phyloP scores from a whole-genome alignment of 2,888 invertebrate genomes.

The Chloroclystis v-ata region DNA sequence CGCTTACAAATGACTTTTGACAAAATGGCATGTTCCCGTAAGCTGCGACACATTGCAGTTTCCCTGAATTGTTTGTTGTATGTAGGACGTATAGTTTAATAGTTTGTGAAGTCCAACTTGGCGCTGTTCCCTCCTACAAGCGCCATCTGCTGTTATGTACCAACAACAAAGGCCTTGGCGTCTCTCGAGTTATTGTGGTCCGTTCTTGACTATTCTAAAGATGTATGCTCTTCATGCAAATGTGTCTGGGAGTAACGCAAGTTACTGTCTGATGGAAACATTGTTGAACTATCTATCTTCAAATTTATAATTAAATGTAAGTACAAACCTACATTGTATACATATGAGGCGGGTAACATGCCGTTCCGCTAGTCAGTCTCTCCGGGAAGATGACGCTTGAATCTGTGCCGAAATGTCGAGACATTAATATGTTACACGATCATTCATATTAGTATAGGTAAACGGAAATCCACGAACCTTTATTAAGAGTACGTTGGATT shows the following conservation, averaged over 20 bases:
- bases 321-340: no score
- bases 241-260: conserved; percentile 4
- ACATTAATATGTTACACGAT: no score
- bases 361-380: no score
- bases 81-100: conserved; percentile 10
- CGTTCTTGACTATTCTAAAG: conserved; percentile 27
- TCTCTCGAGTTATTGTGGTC: conserved; percentile 29
- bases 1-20: conserved; percentile 15
- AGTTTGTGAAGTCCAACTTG: conserved; percentile 17
- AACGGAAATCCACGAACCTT: no score
- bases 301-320: no score
- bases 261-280: conserved; percentile 16
- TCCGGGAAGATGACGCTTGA: no score
- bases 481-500: no score
- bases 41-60: conserved; percentile 16
- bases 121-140: conserved; percentile 26
- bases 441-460: no score
- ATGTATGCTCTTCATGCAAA: conserved; percentile 19
- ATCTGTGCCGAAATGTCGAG: no score
- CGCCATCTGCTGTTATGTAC: conserved; percentile 25
- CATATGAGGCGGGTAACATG: no score
- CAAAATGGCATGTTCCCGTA: conserved; percentile 5
- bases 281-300: conserved; percentile 5
- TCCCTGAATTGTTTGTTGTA: conserved; percentile 13
- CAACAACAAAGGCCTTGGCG: conserved; percentile 28